Evolutionary conservation across 2,888 invertebrate genomes (phyloP).

Genomic region (Ormyrus nitidulus): DNA sequence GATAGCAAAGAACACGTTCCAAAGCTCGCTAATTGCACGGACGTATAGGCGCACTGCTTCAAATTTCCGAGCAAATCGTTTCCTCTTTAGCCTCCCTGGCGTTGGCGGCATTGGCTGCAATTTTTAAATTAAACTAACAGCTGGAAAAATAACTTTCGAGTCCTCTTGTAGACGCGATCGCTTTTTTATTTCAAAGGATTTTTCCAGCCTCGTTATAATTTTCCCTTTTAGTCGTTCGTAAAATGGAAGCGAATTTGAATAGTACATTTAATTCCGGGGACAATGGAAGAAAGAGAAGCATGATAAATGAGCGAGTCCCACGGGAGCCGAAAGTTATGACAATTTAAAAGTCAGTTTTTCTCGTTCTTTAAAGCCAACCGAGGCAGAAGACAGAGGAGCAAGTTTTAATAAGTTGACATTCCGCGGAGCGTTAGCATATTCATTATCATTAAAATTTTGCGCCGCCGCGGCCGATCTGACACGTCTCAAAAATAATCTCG

Average conservation of each 20-base stretch:
- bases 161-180: not conserved
- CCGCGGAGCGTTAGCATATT: slow-evolving; percentile 44
- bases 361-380: not conserved
- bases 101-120: too few species aligned
- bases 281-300: slow-evolving; percentile 32
- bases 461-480: not conserved
- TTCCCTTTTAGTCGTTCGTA: not conserved
- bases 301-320: slow-evolving; percentile 26
- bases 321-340: slow-evolving; percentile 59
- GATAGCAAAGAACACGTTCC: slow-evolving; percentile 18
- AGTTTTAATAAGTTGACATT: slow-evolving; percentile 53
- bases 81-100: too few species aligned
- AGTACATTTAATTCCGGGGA: slow-evolving; percentile 23
- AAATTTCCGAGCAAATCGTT: too few species aligned
- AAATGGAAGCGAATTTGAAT: slow-evolving; percentile 32
- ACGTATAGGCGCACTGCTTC: not conserved
- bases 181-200: not conserved
- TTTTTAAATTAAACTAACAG: not conserved
- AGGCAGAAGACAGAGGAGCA: slow-evolving; percentile 5
- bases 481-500: slow-evolving; percentile 20
- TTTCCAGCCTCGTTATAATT: not conserved
- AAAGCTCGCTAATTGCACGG: slow-evolving; percentile 28
- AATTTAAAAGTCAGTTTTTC: slow-evolving; percentile 60
- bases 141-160: not conserved
- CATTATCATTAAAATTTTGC: slow-evolving; percentile 40